These are phyloP conservation scores for Scaptomyza cyrtandrae DNA, from an alignment of 2,888 invertebrate species.

Conservation along the genomic window DNA sequence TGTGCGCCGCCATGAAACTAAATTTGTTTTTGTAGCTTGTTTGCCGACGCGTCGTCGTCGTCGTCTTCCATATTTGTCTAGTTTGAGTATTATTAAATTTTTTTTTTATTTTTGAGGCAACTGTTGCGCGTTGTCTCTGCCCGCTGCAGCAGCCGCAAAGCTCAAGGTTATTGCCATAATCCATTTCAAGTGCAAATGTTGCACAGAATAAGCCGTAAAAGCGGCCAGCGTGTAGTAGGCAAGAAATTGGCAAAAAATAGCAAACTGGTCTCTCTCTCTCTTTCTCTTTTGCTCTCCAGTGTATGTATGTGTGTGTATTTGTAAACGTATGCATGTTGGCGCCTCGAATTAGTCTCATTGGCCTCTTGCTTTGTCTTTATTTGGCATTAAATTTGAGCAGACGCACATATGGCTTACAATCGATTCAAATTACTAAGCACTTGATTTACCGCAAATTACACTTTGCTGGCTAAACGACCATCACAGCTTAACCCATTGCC, in stretches of 20 bases:
- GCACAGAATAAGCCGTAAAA: slow-evolving; percentile 62
- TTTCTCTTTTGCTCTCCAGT: slow-evolving; percentile 13
- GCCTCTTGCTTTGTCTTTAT: slow-evolving; percentile 52
- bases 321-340: slow-evolving; percentile 32
- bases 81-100: slow-evolving; percentile 41
- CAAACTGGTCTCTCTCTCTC: slow-evolving; percentile 48
- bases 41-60: slow-evolving; percentile 56
- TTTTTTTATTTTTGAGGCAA: slow-evolving; percentile 63
- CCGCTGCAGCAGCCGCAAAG: slow-evolving; percentile 52
- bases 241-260: slow-evolving; percentile 54
- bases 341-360: slow-evolving; percentile 42
- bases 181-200: slow-evolving; percentile 80
- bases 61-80: slow-evolving; percentile 67
- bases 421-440: slow-evolving; percentile 45
- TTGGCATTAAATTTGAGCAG: slow-evolving; percentile 54
- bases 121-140: slow-evolving; percentile 59
- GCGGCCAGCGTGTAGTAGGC: slow-evolving; percentile 35
- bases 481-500: slow-evolving; percentile 24
- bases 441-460: slow-evolving; percentile 57
- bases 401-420: slow-evolving; percentile 26
- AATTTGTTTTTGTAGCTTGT: slow-evolving; percentile 62
- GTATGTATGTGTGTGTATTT: slow-evolving; percentile 15
- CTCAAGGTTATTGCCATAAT: slow-evolving; percentile 82
- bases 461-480: slow-evolving; percentile 32
- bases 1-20: slow-evolving; percentile 47